Base-by-base conservation (phyloP, 2,888 invertebrate species). In the Tetheella fluctuosa region DNA sequence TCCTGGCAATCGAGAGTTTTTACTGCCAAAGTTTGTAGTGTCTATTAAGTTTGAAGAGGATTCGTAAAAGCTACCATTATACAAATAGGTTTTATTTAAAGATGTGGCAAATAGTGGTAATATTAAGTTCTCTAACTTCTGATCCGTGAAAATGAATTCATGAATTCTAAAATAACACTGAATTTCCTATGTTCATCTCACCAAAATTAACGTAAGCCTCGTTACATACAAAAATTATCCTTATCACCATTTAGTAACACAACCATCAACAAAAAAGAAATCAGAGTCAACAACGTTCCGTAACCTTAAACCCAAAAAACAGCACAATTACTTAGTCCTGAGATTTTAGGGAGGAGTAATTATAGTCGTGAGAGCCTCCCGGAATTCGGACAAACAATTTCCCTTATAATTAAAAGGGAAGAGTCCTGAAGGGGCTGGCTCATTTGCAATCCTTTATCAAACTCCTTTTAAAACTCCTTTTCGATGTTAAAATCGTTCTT, bases 391-490 rank as follows among this genome's bases (percentile, higher is more conserved):
- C 86, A 90, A 88, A 88, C 86, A 88, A 84, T 86, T 85, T 84
- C 77, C 83, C 80, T 80, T 85, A 86, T 91, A 91, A 92, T 91
- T 91, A 90, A 88, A 87, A 83, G 80, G 84, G 79, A 76, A 74
- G 39, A 62, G 62, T 67, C 66, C 71, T 67, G 77, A 77, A n/a
- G n/a, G 39, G 76, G 70, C 73, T 66, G 76, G 73, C 84, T 91
- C 89, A 89, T 91, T 90, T 90, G 88, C 88, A 90, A 89, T 85
- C 88, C 88, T 88, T 90, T 89, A 86, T 85, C 75, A 79, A 68
- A 59, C 67, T 73, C 71, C 48, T 48, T 48, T 48, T 20, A 48
- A 48, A 74, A 83, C 82, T 84, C 81, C 85, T 85, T 86, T 86
- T 77, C 74, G 69, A 80, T 84, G 81, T 80, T 76, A 85, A 85